Evolutionary conservation across 2,113 vertebrate genomes (phyloP).

Genomic region (Ctenomys sociabilis): DNA sequence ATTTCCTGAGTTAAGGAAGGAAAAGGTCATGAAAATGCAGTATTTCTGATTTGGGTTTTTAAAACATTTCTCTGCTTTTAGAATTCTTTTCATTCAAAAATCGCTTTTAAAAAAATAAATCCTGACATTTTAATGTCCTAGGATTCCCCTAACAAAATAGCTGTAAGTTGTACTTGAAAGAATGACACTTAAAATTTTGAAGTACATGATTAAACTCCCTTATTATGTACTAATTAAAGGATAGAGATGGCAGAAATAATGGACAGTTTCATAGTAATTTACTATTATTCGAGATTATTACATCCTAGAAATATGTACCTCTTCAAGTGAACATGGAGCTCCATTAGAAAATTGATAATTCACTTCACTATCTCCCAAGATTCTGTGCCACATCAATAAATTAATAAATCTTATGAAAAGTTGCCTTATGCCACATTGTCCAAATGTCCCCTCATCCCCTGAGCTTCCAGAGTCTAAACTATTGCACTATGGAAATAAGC

Average conservation of each 20-base stretch:
- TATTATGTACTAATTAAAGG: neutral
- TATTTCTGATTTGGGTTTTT: conserved; percentile 55
- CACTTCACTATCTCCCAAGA: conserved; percentile 25
- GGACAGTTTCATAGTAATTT: neutral
- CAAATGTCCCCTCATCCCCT: neutral
- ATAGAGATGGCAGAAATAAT: neutral
- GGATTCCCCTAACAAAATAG: conserved; percentile 37
- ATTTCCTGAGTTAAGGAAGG: conserved; percentile 74
- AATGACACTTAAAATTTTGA: conserved; percentile 22
- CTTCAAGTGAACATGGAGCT: neutral
- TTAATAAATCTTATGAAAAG: conserved; percentile 52
- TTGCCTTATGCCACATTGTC: neutral
- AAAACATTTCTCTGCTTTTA: conserved; percentile 54
- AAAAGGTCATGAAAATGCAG: conserved; percentile 75
- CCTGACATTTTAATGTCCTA: conserved; percentile 44
- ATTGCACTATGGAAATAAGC: conserved; percentile 40
- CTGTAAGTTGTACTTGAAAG: conserved; percentile 8
- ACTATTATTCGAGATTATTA: neutral
- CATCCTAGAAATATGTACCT: neutral
- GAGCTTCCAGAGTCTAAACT: neutral
- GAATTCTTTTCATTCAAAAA: conserved; percentile 70
- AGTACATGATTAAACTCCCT: neutral
- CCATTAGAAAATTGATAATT: neutral
- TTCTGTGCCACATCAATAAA: conserved; percentile 29
- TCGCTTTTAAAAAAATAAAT: conserved; percentile 25